Evolutionary conservation across 2,888 invertebrate species (phyloP).

Genomic region (Norana najaformis): DNA sequence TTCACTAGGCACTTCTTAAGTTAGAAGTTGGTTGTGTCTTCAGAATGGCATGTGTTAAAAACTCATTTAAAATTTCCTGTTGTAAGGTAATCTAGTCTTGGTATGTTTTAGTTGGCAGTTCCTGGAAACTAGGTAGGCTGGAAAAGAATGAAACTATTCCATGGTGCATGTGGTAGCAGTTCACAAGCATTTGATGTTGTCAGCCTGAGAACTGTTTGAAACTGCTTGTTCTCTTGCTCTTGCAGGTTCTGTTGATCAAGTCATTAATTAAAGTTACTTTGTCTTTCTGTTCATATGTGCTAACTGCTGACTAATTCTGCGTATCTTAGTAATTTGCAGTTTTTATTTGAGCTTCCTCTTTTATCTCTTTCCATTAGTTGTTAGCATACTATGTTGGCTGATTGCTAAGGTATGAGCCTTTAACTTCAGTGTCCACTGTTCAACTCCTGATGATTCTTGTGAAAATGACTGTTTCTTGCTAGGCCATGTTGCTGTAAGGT

Average conservation of each 20-base stretch:
- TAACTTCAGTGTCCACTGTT: neutral
- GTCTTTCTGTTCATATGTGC: neutral
- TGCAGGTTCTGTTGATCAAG: neutral
- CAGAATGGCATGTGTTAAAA: neutral
- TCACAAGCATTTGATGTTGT: neutral
- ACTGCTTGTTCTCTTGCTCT: neutral
- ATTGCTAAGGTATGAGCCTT: neutral
- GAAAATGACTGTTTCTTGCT: too few relatives aligned
- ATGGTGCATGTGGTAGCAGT: neutral
- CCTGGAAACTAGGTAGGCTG: slow-evolving; percentile 21
- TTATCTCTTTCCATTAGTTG: neutral
- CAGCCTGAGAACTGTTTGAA: neutral
- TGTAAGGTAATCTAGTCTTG: neutral
- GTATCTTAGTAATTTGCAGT: neutral
- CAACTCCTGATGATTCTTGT: neutral
- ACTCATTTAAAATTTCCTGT: neutral
- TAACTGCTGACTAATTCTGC: neutral
- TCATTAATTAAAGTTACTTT: neutral
- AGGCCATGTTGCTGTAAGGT: neutral
- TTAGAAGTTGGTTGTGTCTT: neutral
- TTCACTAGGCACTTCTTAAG: too few relatives aligned
- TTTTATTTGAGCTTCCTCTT: neutral
- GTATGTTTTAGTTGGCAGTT: neutral
- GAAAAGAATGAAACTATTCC: neutral
- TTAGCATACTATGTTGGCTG: neutral